Evolutionary conservation across 1,140 invertebrate genomes (phyloP), one percentile per base, ranked within the genome.

Genomic region (Pinna nobilis): DNA sequence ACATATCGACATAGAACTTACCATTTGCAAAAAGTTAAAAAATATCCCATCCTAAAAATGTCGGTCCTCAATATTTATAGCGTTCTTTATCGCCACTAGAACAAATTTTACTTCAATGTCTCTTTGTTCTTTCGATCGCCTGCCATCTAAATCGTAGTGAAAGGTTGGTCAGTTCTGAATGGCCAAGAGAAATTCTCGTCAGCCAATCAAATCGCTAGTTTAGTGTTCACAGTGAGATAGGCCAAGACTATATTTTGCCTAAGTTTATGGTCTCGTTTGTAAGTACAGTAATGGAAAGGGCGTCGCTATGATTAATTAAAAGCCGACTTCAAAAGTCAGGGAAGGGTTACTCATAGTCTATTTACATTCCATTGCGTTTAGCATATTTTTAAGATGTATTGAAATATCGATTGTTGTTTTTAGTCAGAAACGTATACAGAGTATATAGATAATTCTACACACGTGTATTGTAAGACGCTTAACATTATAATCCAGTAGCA

Each of bases 141-240:
- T 75, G 68, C 73, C 60, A 69, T 70, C 73, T 75, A 75, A 70
- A 47, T 59, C 63, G 32, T 55, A 75, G 73, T 75, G 73, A 65
- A 75, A 64, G 66, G 73, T 75, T 70, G 60, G 57, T 69, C 67
- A 65, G 67, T 57, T 57, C 67, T 75, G 73, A 75, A 55, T 75
- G 73, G 73, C 60, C 67, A 55, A 75, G 66, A 53, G 60, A 51
- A 65, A 70, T 64, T 33, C 60, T 60, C 60, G 32, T 69, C 59
- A 65, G 32, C 73, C 73, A 75, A 75, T 75, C 59, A 75, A 70
- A 75, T 70, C 37, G 57, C 73, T n/a, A 65, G 66, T 39, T 70
- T 75, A 61, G 57, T 50, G 67, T 64, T 75, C 73, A 49, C 60
- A 41, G 37, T 37, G 57, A 70, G 37, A 59, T 61, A 75, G 73